Evolutionary conservation across 2,113 vertebrate species (phyloP).

Genomic region (Pavo muticus): DNA sequence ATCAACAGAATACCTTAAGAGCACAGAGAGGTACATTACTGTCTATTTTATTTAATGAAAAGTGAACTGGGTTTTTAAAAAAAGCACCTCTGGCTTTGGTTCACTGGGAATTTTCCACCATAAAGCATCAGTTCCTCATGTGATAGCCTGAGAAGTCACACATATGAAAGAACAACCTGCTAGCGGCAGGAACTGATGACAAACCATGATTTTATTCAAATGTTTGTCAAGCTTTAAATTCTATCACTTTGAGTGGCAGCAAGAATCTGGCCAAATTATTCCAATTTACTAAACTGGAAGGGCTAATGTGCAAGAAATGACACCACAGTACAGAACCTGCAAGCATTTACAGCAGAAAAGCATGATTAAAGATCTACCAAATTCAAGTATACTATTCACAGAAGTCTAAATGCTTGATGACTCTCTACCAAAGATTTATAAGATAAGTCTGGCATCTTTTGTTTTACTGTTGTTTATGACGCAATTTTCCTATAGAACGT

Average conservation of each 20-base stretch:
- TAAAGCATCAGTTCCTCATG: accelerated
- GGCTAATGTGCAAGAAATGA: background rate
- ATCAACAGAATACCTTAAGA: background rate
- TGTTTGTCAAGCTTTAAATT: background rate
- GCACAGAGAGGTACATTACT: background rate
- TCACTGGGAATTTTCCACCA: background rate
- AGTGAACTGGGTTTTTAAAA: background rate
- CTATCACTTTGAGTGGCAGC: background rate
- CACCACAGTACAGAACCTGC: background rate
- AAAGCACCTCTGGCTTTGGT: background rate
- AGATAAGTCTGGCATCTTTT: background rate
- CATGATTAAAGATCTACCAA: background rate
- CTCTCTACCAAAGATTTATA: background rate
- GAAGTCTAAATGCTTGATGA: background rate
- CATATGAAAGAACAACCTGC: background rate
- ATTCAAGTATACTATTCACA: background rate
- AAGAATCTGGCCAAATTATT: background rate
- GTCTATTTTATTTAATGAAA: background rate
- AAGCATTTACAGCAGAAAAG: background rate
- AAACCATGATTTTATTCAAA: background rate
- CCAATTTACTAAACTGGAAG: background rate
- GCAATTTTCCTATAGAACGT: background rate
- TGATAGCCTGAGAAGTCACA: background rate
- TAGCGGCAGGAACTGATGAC: accelerated
- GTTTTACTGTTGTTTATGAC: background rate